Conservation (phyloP, 2,797 vertebrate species). For the Novumbra hubbsi region DNA sequence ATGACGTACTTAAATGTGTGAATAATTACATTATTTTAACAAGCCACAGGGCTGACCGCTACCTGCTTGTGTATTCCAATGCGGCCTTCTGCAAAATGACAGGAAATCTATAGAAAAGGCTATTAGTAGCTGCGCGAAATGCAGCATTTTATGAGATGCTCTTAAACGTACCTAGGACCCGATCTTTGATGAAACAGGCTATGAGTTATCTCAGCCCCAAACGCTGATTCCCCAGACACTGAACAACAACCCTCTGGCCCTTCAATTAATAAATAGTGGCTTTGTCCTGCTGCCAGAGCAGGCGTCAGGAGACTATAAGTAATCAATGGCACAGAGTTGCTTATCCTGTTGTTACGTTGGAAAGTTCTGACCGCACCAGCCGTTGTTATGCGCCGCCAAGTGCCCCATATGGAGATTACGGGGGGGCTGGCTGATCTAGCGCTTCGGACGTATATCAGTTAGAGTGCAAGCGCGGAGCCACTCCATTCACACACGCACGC, state of each 20-base stretch:
- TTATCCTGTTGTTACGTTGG: neutral
- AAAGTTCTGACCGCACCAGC: neutral
- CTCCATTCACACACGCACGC: slow-evolving; percentile 39
- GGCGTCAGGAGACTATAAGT: neutral
- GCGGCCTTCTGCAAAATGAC: neutral
- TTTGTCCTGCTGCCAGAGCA: neutral
- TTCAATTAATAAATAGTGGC: neutral
- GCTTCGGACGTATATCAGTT: slow-evolving; percentile 48
- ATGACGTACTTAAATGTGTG: neutral
- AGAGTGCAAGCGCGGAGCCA: slow-evolving; percentile 34
- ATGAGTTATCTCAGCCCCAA: neutral
- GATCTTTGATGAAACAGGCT: neutral
- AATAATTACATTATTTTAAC: neutral
- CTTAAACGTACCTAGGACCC: neutral
- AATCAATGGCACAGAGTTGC: neutral
- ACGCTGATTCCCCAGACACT: neutral
- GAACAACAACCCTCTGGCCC: neutral
- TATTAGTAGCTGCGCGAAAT: neutral
- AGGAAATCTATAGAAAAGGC: neutral
- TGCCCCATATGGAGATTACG: slow-evolving; percentile 58
- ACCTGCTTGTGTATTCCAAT: neutral
- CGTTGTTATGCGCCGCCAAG: slow-evolving; percentile 46
- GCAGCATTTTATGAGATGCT: neutral
- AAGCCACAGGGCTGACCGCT: neutral
- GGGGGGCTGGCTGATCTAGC: slow-evolving; percentile 45